phyloP scores from a whole-genome alignment of 2,797 vertebrate species.

The Cyprinella venusta region DNA sequence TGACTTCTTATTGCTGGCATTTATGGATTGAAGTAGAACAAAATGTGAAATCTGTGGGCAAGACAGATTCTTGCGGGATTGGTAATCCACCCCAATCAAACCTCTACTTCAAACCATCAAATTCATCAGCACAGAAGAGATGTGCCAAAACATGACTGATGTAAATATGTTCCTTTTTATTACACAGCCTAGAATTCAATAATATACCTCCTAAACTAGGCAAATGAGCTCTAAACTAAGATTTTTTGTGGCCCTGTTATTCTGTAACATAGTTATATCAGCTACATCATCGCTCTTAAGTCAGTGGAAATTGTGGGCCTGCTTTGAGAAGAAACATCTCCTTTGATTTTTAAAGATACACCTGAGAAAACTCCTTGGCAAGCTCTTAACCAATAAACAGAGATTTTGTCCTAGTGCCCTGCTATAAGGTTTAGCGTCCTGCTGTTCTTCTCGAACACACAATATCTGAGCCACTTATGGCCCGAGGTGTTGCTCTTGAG shows the following conservation, averaged over 20 bases:
- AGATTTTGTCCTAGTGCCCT: neutral
- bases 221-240: neutral
- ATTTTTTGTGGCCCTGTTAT: neutral
- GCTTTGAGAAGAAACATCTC: neutral
- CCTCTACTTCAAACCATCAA: neutral
- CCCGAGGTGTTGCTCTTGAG: conserved; percentile 41
- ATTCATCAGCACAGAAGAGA: neutral
- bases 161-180: neutral
- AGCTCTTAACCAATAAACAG: neutral
- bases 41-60: neutral
- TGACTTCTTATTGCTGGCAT: neutral
- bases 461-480: neutral
- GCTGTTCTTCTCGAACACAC: neutral
- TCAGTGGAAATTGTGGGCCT: neutral
- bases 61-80: neutral
- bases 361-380: neutral
- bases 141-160: neutral
- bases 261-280: neutral
- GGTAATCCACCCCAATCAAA: neutral
- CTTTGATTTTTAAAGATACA: neutral
- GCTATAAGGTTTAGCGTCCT: neutral
- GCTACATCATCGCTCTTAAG: neutral
- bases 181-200: neutral
- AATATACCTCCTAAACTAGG: neutral
- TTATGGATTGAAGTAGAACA: neutral